Percentiles rank a stretch among this genome's conserved stretches.
Conservation (phyloP, 1,140 invertebrate species). For the Drosophila azteca region DNA sequence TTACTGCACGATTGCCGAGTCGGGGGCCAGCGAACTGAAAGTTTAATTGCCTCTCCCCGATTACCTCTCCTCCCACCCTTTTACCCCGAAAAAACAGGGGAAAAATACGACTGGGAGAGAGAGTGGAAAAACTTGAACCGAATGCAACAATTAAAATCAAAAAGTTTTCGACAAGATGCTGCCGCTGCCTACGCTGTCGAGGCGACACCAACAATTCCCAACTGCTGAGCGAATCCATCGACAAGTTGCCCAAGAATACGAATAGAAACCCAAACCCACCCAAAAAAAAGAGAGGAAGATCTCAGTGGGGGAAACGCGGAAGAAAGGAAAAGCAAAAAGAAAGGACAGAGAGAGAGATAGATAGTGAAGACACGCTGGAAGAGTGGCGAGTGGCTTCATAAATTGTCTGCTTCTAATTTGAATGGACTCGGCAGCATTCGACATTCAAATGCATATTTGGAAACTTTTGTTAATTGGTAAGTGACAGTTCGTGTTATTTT, state of each 20-base stretch:
- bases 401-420: constrained; percentile 78
- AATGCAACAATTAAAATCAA: constrained; percentile 79
- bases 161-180: constrained; percentile 74
- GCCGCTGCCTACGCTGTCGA: constrained; percentile 46
- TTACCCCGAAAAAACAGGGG: no score
- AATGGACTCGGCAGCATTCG: constrained; percentile 83
- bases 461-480: constrained; percentile 84
- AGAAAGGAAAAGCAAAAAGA: neutral
- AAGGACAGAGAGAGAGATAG: constrained; percentile 3
- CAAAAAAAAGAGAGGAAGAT: constrained; percentile 2
- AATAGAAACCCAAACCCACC: constrained; percentile 3
- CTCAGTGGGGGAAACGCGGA: neutral
- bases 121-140: constrained; percentile 6
- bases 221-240: constrained; percentile 65
- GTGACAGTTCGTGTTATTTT: constrained; percentile 61
- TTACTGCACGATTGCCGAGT: constrained; percentile 72
- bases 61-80: neutral
- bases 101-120: neutral
- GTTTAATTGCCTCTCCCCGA: constrained; percentile 68
- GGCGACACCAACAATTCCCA: constrained; percentile 64
- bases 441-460: constrained; percentile 84
- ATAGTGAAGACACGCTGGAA: constrained; percentile 25
- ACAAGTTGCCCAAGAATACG: constrained; percentile 46
- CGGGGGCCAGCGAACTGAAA: constrained; percentile 62
- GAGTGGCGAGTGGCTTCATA: constrained; percentile 44